Base-by-base conservation (phyloP, 1,140 invertebrate species). In the Drosophila ironensis region DNA sequence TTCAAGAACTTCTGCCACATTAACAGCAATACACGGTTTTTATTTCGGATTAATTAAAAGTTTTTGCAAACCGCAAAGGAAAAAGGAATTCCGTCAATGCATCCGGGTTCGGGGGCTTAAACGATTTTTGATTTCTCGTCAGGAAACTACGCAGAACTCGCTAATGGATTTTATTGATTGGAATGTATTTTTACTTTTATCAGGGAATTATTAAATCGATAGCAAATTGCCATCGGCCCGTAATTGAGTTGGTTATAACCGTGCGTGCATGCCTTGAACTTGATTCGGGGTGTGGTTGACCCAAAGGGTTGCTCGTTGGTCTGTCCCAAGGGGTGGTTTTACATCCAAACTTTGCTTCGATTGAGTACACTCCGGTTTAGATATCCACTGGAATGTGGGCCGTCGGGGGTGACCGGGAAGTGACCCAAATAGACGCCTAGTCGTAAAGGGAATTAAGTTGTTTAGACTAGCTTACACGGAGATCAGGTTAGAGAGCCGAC, bases 61-160 rank as follows among this genome's bases (percentile, higher is more conserved):
- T 84, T 72, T 77, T 72, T 40, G 16, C 33, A 40, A 42, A 19
- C 44, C 57, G 27, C 70, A 37, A 12, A 27, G 24, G 46, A 40
- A 35, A 66, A 24, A 42, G 28, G 24, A 44, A 47, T 50, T 30
- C 35, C 30, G 42, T n/a, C 19, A 41, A 69, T 40, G 45, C 1
- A 38, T 45, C 14, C 30, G 30, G n/a, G 24, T 3, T 20, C 6
- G n/a, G 33, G 16, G 30, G 47, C 73, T 86, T 82, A 82, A 82
- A 86, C 78, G 78, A 86, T 82, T 86, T 86, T 71, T 82, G 73
- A 82, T 82, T 71, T 78, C 78, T 77, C 77, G 69, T 16, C 54
- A 68, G 67, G 59, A 81, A 60, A 33, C 67, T 52, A 60, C 52
- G 37, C 46, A 22, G 28, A 30, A 38, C 30, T 28, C 54, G 53